Conservation (phyloP, 1,140 invertebrate genomes). For the Oncopodura yosiiana region DNA sequence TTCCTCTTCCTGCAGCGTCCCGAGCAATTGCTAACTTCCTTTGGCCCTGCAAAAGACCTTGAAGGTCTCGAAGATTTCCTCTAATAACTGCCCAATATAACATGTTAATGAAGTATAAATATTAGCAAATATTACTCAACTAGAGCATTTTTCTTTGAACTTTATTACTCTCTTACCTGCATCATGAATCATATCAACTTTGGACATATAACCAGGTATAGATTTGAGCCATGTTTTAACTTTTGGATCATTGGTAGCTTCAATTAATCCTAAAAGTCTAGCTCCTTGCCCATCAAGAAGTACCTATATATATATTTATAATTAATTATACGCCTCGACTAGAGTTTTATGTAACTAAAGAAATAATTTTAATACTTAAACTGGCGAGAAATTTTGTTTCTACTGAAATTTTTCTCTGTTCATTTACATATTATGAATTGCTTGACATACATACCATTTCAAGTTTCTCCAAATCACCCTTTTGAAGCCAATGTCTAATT, state of each 20-base stretch:
- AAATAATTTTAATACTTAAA: constrained; percentile 47
- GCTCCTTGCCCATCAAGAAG: constrained; percentile 48
- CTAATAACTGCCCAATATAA: constrained; percentile 27
- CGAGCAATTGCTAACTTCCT: constrained; percentile 56
- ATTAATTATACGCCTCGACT: neutral
- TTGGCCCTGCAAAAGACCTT: constrained; percentile 51
- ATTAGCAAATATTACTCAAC: neutral
- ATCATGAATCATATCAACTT: constrained; percentile 50
- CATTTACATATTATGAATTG: neutral
- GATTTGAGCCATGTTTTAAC: constrained; percentile 50
- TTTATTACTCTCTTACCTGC: constrained; percentile 45
- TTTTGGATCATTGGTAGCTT: constrained; percentile 26
- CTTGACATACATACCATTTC: constrained; percentile 42
- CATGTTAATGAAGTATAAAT: neutral
- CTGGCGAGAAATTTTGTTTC: neutral
- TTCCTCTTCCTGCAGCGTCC: constrained; percentile 60
- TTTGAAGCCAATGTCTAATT: constrained; percentile 31
- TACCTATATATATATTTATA: neutral
- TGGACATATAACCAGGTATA: constrained; percentile 59
- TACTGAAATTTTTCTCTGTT: neutral
- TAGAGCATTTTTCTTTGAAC: neutral
- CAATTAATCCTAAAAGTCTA: constrained; percentile 49
- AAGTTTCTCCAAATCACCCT: constrained; percentile 61
- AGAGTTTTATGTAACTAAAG: constrained; percentile 64
- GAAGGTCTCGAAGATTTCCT: constrained; percentile 54